These are phyloP conservation scores for Drosophila saltans DNA, from an alignment of 1,140 invertebrate species.

Conservation along the genomic window DNA sequence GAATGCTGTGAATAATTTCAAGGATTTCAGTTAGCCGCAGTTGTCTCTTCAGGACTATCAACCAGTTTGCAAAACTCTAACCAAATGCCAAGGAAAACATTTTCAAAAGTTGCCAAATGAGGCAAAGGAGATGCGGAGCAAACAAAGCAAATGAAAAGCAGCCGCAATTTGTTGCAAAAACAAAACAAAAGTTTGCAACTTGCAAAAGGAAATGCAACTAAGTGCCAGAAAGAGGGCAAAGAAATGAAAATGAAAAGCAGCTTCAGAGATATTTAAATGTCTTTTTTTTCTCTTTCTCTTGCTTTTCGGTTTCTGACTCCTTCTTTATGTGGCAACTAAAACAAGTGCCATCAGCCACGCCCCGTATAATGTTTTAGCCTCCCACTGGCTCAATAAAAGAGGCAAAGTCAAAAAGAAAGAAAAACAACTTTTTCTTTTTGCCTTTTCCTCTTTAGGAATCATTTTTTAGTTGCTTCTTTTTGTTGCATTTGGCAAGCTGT, in stretches of 20 bases:
- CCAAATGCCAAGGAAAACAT: constrained; percentile 24
- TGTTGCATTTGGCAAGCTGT: not conserved
- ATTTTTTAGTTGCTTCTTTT: not conserved
- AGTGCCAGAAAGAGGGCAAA: constrained; percentile 23
- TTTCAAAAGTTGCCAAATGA: constrained; percentile 38
- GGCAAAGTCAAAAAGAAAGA: constrained; percentile 7
- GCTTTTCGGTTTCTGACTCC: not conserved
- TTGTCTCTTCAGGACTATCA: not conserved
- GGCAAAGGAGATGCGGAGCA: constrained; percentile 18
- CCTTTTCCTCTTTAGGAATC: not conserved
- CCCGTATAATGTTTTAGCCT: constrained; percentile 7
- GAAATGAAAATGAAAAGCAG: constrained; percentile 15
- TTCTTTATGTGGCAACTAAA: not conserved
- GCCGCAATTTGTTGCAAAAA: constrained; percentile 67
- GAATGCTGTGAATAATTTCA: not conserved
- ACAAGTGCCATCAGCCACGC: constrained; percentile 14
- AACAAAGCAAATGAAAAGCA: constrained; percentile 43
- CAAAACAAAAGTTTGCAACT: constrained; percentile 49
- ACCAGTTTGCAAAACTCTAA: not conserved
- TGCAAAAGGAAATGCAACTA: constrained; percentile 52
- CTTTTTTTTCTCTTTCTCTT: no score
- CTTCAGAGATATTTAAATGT: constrained; percentile 49
- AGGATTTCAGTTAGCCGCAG: not conserved
- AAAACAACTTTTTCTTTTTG: constrained; percentile 1
- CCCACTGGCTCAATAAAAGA: constrained; percentile 25